phyloP scores from a whole-genome alignment of 2,797 vertebrate species.

The Poeciliopsis gracilis region DNA sequence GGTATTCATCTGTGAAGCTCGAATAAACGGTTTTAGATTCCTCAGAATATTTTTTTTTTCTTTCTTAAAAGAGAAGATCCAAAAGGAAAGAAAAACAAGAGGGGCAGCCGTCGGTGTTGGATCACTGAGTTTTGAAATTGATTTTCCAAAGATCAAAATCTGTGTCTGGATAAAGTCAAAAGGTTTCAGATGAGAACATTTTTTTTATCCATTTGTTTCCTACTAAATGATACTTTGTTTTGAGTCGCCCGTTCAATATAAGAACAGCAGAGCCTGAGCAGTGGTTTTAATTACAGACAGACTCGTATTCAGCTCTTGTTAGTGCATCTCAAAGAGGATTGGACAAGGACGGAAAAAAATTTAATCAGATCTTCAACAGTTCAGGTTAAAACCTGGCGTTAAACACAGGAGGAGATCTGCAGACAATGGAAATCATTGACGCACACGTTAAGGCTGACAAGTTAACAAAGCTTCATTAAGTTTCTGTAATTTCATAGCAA shows the following conservation, averaged over 20 bases:
- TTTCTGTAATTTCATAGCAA: constrained; percentile 16
- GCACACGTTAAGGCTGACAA: constrained; percentile 19
- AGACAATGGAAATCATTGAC: neutral
- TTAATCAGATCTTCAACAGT: neutral
- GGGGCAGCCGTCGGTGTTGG: neutral
- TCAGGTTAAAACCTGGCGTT: neutral
- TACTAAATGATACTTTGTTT: neutral
- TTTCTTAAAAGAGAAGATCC: neutral
- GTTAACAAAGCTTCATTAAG: constrained; percentile 33
- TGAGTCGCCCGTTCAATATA: neutral
- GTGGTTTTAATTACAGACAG: neutral
- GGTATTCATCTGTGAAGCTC: neutral
- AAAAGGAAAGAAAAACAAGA: neutral
- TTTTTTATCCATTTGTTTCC: neutral
- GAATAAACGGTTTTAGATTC: neutral
- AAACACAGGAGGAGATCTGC: neutral
- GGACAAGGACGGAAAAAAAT: neutral
- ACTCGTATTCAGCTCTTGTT: neutral
- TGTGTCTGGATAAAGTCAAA: neutral
- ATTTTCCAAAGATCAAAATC: neutral
- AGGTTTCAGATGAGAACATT: neutral
- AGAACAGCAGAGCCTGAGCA: neutral
- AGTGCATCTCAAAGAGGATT: neutral
- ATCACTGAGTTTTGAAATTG: neutral
- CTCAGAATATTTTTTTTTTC: neutral